Evolutionary conservation across 64 coral and sea anemone species (phyloP), one percentile per base, ranked within the genome.

Genomic region (Montipora foliosa): DNA sequence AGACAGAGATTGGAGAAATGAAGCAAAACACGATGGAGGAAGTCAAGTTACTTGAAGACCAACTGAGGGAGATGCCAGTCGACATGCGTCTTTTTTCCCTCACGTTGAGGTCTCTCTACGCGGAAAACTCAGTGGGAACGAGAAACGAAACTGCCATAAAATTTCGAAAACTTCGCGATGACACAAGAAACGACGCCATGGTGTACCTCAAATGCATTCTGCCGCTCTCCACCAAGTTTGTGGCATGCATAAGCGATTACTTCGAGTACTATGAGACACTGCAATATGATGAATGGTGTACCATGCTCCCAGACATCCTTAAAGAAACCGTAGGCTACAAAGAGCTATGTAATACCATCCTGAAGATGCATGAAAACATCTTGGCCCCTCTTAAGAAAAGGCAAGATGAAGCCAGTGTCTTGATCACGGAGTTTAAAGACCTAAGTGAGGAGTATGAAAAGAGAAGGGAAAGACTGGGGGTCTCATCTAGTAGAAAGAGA

Each of bases 331-430:
- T 16, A 22, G 24, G 20, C 24, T 80, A 67, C 89, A 79, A 44
- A 59, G 11, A 78, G 12, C 74, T 68, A 4, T 78, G 50, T 9
- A 25, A 68, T 5, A 51, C 46, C 12, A 4, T 90, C 4, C 48
- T 90, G 45, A 49, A 79, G 22, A 20, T 83, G 78, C 80, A 92
- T 22, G 79, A 92, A 74, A 1, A 82, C 49, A 92, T 92, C 49
- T 47, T 92, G 22, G n/a, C n/a, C 8, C 51, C 75, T 44, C 75
- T 89, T 47, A 89, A 73, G 67, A 44, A 0, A 19, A 68, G 68
- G n/a, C 14, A 84, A 73, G 90, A 92, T 66, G 19, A 92, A 5
- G 90, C 79, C 5, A 44, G 0, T 12, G 1, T 83, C 4, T 44
- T 92, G 59, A 48, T 75, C 15, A 92, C 21, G 4, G 79, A 91